Conservation (phyloP, 2,888 invertebrate species). For the Diadegma fenestrale region DNA sequence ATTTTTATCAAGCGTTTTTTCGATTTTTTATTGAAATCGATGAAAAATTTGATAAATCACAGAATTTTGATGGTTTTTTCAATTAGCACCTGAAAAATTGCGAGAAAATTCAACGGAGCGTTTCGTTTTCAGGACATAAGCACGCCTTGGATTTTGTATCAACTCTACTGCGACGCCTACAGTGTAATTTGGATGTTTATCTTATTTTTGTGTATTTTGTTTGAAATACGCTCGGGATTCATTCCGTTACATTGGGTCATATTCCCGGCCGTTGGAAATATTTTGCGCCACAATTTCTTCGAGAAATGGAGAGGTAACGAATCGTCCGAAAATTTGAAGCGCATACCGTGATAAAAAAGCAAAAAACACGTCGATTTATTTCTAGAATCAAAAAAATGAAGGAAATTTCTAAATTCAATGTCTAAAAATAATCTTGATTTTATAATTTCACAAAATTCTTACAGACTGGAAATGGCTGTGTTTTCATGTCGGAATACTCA, state of each 20-base stretch:
- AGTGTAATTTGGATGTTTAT: slow-evolving; percentile 87
- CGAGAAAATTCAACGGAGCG: slow-evolving; percentile 74
- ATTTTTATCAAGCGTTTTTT: background rate
- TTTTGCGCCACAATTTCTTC: slow-evolving; percentile 86
- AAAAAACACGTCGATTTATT: background rate
- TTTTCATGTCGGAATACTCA: slow-evolving; percentile 86
- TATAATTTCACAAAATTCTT: slow-evolving; percentile 63
- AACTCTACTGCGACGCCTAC: slow-evolving; percentile 87
- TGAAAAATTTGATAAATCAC: too few species aligned
- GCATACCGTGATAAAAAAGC: background rate
- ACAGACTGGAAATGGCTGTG: slow-evolving; percentile 87
- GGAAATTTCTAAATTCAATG: background rate
- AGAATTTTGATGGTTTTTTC: background rate
- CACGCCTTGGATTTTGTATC: slow-evolving; percentile 86
- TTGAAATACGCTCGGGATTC: slow-evolving; percentile 89
- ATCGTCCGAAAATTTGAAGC: background rate
- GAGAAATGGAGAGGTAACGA: slow-evolving; percentile 86
- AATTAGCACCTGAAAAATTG: slow-evolving; percentile 27
- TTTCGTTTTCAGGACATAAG: slow-evolving; percentile 76
- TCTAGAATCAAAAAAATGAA: background rate
- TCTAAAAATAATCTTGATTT: background rate
- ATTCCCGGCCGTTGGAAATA: slow-evolving; percentile 87
- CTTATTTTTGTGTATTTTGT: slow-evolving; percentile 86
- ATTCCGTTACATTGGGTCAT: slow-evolving; percentile 89
- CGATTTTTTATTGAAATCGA: background rate